These are phyloP conservation scores for Calyptommatus sinebrachiatus DNA, from an alignment of 2,113 vertebrate species.

Conservation along the genomic window DNA sequence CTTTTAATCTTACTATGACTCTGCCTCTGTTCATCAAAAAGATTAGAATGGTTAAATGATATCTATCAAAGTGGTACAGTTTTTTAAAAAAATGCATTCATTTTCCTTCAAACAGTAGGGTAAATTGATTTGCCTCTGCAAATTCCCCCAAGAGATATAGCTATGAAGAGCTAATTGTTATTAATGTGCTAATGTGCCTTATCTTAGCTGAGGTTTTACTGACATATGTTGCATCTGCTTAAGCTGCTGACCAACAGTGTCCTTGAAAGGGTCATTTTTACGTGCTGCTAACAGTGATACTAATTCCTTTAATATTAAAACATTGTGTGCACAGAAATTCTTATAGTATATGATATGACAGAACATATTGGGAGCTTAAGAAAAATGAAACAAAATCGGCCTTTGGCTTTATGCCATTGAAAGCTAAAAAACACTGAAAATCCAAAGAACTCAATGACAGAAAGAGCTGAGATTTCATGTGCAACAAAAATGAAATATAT, in stretches of 20 bases:
- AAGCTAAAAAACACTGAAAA: background rate
- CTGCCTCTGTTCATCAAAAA: background rate
- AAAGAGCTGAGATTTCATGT: slow-evolving; percentile 15
- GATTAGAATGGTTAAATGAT: background rate
- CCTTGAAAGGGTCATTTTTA: slow-evolving; percentile 15
- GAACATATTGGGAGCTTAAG: background rate
- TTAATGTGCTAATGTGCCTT: slow-evolving; percentile 1
- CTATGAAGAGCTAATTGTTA: slow-evolving; percentile 4
- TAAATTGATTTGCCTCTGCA: background rate
- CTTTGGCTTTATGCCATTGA: background rate
- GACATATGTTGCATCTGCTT: background rate
- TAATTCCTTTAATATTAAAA: background rate
- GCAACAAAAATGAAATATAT: background rate
- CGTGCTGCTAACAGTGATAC: background rate
- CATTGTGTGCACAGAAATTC: background rate
- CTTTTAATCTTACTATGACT: background rate
- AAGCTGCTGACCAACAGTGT: slow-evolving; percentile 2
- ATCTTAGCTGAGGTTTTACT: slow-evolving; percentile 15
- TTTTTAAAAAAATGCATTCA: background rate
- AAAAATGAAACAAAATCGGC: background rate
- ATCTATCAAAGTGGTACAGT: background rate
- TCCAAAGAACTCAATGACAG: background rate
- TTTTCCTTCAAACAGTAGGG: background rate
- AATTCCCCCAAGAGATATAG: background rate
- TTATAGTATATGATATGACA: background rate